phyloP scores from a whole-genome alignment of 2,888 invertebrate species.

The Drosophila mercatorum region DNA sequence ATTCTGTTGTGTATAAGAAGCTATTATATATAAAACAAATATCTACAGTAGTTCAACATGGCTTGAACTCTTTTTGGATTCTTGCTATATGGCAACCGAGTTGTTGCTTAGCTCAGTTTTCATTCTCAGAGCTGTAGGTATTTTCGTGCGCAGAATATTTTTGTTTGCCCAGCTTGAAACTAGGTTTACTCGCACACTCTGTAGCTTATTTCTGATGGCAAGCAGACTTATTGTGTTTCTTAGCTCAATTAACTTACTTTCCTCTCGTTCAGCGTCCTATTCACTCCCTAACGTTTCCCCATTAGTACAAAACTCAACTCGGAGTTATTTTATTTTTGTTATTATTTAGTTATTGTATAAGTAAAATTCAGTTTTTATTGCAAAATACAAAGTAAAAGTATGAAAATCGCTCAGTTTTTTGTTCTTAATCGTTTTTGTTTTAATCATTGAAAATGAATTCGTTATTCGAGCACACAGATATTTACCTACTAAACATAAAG shows the following conservation, averaged over 20 bases:
- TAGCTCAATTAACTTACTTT: too few relatives aligned
- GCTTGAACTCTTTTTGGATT: not conserved
- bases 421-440: slow-evolving; percentile 59
- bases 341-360: slow-evolving; percentile 45
- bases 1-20: too few relatives aligned
- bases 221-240: too few relatives aligned
- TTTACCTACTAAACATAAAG: slow-evolving; percentile 80
- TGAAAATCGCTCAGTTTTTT: slow-evolving; percentile 71
- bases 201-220: too few relatives aligned
- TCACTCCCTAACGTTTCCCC: slow-evolving; percentile 16
- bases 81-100: not conserved
- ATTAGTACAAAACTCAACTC: slow-evolving; percentile 20
- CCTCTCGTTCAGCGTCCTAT: too few relatives aligned
- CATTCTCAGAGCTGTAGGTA: not conserved
- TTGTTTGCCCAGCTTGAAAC: not conserved
- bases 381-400: slow-evolving; percentile 79
- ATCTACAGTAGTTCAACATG: too few relatives aligned
- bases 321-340: not conserved
- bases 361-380: slow-evolving; percentile 72
- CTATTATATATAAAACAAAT: too few relatives aligned
- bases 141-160: not conserved
- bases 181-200: too few relatives aligned
- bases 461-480: slow-evolving; percentile 77
- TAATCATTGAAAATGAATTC: slow-evolving; percentile 68
- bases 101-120: not conserved